A percentile compares a stretch with the other conserved stretches of the same genome.
phyloP scores from a whole-genome alignment of 2,113 vertebrate species.

The Brienomyrus brachyistius region DNA sequence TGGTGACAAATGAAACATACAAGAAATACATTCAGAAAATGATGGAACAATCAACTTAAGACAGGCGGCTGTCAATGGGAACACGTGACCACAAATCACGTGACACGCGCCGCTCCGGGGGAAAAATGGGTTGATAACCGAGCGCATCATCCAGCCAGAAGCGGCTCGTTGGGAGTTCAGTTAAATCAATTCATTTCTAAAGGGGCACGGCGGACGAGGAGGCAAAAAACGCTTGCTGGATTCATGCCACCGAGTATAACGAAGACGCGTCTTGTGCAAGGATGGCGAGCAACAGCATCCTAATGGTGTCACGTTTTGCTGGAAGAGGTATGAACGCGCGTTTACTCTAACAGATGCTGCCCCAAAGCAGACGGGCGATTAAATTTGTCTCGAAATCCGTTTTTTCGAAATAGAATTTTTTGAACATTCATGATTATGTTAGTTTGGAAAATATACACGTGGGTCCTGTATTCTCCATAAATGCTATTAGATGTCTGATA shows the following conservation, averaged over 20 bases:
- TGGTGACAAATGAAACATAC: neutral
- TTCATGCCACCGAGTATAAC: neutral
- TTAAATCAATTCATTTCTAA: neutral
- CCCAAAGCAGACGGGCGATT: neutral
- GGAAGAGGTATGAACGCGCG: neutral
- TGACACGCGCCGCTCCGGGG: slow-evolving; percentile 37
- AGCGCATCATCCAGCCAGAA: neutral
- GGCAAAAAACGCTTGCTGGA: neutral
- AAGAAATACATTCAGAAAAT: neutral
- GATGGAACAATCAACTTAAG: neutral
- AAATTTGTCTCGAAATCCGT: neutral
- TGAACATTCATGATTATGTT: neutral
- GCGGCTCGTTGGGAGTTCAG: slow-evolving; percentile 22
- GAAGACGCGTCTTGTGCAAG: neutral
- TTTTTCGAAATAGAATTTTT: neutral
- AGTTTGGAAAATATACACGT: neutral
- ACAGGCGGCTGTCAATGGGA: neutral
- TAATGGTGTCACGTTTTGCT: neutral
- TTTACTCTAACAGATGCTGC: neutral
- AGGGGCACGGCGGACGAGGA: neutral
- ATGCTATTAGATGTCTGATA: neutral
- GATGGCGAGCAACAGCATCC: neutral
- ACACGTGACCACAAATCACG: slow-evolving; percentile 46
- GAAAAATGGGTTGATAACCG: neutral
- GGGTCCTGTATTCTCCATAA: neutral